These are phyloP conservation scores for Sphaerophoria rueppellii DNA, from an alignment of 2,888 invertebrate species.

Conservation along the genomic window DNA sequence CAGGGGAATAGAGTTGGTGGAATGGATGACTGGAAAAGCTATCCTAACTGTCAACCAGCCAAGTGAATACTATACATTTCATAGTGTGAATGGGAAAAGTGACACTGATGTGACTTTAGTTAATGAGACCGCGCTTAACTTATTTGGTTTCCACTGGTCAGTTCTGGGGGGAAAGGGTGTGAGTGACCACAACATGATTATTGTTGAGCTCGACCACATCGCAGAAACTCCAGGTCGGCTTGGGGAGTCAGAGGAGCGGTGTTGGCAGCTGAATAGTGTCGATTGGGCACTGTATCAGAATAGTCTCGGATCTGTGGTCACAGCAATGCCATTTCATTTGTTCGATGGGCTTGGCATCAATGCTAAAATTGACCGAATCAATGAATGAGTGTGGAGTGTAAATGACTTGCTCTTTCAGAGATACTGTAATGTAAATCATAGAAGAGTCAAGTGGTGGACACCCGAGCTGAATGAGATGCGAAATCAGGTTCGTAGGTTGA, in stretches of 20 bases:
- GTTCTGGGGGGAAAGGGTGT: not conserved
- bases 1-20: not conserved
- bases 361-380: not conserved
- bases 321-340: not conserved
- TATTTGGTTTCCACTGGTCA: not conserved
- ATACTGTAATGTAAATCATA: not conserved
- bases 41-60: not conserved
- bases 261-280: not conserved
- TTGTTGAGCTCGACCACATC: not conserved
- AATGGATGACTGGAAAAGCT: not conserved
- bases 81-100: not conserved
- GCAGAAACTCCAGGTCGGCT: not conserved
- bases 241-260: too few species aligned
- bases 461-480: not conserved
- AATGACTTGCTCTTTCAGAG: conserved; percentile 1
- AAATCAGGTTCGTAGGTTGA: not conserved
- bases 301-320: too few species aligned
- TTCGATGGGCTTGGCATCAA: not conserved
- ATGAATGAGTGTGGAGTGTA: conserved; percentile 15
- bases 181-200: not conserved
- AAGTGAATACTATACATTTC: not conserved
- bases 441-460: not conserved
- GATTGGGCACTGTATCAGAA: not conserved
- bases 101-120: not conserved
- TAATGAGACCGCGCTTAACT: not conserved